Conservation (phyloP, 2,888 invertebrate genomes). For the Mantis religiosa region DNA sequence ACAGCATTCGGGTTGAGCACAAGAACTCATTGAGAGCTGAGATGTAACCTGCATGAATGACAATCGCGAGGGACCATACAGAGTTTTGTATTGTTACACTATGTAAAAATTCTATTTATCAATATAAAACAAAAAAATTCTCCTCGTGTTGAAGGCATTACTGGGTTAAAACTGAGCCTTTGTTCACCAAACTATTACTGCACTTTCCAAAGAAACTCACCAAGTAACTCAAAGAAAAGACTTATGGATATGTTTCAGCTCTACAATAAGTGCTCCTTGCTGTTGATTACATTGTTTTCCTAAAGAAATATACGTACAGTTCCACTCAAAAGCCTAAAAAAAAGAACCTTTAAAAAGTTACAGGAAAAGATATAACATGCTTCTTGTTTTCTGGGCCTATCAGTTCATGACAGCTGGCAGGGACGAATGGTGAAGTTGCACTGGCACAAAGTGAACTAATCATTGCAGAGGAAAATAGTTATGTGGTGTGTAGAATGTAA, state of each 20-base stretch:
- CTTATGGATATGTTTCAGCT: not conserved
- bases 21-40: not conserved
- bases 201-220: not conserved
- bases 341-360: not conserved
- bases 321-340: not conserved
- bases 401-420: not conserved
- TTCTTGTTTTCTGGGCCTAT: not conserved
- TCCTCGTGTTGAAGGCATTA: not conserved
- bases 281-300: not conserved
- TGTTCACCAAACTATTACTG: not conserved
- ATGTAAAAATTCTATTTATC: not conserved
- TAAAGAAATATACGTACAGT: not conserved
- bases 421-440: not conserved
- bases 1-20: not conserved
- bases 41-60: not conserved
- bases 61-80: constrained; percentile 25
- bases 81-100: not conserved
- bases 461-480: not conserved
- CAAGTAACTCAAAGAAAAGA: not conserved
- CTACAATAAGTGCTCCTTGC: not conserved
- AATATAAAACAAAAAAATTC: not conserved
- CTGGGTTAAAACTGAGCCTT: not conserved
- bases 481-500: not conserved
- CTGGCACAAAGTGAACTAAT: not conserved
- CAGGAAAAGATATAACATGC: not conserved